phyloP scores from a whole-genome alignment of 2,113 vertebrate genomes.

The Guaruba guarouba region DNA sequence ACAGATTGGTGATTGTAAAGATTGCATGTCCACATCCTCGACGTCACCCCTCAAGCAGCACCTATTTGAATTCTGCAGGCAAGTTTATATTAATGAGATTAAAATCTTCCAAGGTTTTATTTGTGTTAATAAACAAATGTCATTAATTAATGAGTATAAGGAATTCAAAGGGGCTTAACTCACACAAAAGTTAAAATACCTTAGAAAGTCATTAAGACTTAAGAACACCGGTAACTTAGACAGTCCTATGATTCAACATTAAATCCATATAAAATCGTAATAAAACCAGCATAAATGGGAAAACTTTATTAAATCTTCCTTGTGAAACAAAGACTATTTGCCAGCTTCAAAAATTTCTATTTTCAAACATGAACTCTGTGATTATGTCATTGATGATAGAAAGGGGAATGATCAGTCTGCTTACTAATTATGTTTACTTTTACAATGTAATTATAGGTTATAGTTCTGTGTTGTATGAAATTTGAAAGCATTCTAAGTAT shows the following conservation, averaged over 20 bases:
- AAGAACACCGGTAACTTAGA: not conserved
- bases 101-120: not conserved
- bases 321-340: not conserved
- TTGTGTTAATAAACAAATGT: not conserved
- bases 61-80: not conserved
- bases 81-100: not conserved
- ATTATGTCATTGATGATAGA: not conserved
- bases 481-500: not conserved
- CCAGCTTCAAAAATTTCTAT: not conserved
- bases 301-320: not conserved
- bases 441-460: not conserved
- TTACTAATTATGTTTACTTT: not conserved
- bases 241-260: not conserved
- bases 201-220: not conserved
- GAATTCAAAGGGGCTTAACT: not conserved
- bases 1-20: not conserved
- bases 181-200: not conserved
- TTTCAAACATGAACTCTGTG: not conserved
- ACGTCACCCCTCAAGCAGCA: not conserved
- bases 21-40: accelerated
- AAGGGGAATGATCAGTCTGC: not conserved
- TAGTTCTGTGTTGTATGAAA: not conserved
- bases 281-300: not conserved
- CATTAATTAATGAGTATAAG: not conserved
- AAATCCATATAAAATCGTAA: not conserved